phyloP scores from a whole-genome alignment of 2,797 vertebrate genomes.

The Molothrus ater region DNA sequence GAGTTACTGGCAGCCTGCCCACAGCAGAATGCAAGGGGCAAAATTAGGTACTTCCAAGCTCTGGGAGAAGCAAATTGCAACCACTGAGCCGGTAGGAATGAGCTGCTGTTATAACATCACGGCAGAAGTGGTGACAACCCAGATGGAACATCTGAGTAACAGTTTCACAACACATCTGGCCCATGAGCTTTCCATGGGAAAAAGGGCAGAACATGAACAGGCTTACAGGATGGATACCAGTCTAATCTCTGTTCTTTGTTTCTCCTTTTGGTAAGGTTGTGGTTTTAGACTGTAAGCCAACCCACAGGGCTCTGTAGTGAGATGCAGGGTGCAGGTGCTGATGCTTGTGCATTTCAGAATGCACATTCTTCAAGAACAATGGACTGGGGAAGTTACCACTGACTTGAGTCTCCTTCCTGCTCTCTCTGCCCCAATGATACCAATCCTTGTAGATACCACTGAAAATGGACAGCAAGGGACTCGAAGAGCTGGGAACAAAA shows the following conservation, averaged over 20 bases:
- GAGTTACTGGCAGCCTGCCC: neutral
- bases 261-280: neutral
- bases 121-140: neutral
- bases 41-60: neutral
- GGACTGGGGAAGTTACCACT: neutral
- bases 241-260: neutral
- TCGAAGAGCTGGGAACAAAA: neutral
- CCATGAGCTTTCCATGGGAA: neutral
- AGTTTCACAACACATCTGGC: neutral
- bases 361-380: neutral
- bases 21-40: neutral
- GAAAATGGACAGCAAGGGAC: neutral
- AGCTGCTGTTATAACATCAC: neutral
- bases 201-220: neutral
- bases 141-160: neutral
- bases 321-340: neutral
- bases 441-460: neutral
- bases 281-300: neutral
- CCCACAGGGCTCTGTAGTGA: neutral
- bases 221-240: neutral
- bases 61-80: neutral
- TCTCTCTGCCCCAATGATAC: neutral
- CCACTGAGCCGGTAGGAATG: neutral
- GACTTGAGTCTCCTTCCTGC: neutral
- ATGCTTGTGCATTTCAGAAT: neutral